phyloP scores from a whole-genome alignment of 2,797 vertebrate species.

The Anguilla anguilla region DNA sequence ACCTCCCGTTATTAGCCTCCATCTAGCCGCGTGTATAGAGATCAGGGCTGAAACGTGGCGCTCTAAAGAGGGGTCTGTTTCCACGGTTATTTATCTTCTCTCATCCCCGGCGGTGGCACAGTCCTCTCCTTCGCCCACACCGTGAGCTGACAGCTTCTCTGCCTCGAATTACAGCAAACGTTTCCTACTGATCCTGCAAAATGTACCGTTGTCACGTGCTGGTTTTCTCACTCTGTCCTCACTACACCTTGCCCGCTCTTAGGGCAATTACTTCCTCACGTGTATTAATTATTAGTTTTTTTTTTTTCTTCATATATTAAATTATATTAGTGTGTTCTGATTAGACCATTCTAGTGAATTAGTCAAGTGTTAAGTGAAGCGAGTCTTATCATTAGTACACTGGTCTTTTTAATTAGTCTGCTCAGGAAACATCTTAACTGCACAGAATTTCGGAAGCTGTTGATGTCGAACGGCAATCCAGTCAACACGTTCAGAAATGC shows the following conservation, averaged over 20 bases:
- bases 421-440: background rate
- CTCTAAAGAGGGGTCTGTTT: background rate
- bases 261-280: background rate
- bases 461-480: background rate
- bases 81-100: slow-evolving; percentile 19
- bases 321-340: background rate
- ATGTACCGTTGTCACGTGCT: background rate
- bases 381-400: background rate
- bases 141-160: background rate
- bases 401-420: background rate
- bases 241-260: background rate
- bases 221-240: background rate
- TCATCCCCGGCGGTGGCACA: background rate
- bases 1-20: background rate
- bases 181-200: too few relatives aligned
- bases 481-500: background rate
- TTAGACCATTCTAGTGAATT: background rate
- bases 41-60: background rate
- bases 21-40: background rate
- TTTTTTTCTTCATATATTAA: background rate
- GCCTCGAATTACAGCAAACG: background rate
- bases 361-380: background rate
- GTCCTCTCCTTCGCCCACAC: background rate
- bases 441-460: background rate
- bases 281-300: background rate